Conservation (phyloP, 1,140 invertebrate species). For the Drosophila pallidifrons region DNA sequence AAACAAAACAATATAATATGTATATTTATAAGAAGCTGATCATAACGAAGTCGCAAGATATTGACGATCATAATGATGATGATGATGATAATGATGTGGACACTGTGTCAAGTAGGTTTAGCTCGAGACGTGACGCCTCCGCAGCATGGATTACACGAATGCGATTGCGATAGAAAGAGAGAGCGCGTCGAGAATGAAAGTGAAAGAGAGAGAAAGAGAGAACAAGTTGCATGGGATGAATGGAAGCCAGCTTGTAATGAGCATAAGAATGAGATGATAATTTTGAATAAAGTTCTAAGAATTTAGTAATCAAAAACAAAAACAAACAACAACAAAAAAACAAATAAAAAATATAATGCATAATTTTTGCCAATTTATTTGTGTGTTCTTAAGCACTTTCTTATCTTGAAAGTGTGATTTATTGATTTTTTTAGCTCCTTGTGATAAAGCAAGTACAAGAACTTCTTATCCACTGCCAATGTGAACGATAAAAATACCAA, state of each 20-base stretch:
- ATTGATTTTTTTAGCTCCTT: neutral
- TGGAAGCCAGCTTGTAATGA: slow-evolving; percentile 48
- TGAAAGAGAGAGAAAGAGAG: neutral
- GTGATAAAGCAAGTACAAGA: neutral
- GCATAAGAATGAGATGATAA: slow-evolving; percentile 63
- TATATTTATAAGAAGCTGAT: slow-evolving; percentile 49
- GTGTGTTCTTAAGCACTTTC: neutral
- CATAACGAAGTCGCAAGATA: slow-evolving; percentile 1
- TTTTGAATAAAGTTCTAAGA: slow-evolving; percentile 84
- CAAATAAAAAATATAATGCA: slow-evolving; percentile 69
- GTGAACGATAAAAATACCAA: neutral
- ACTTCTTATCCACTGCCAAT: neutral
- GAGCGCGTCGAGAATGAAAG: slow-evolving; percentile 1
- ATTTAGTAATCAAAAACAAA: slow-evolving; percentile 82
- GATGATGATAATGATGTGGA: slow-evolving; percentile 24
- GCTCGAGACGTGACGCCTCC: slow-evolving; percentile 16
- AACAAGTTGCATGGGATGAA: slow-evolving; percentile 17
- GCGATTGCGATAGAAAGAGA: neutral
- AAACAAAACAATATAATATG: slow-evolving; percentile 60
- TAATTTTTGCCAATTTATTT: slow-evolving; percentile 31
- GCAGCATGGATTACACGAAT: neutral
- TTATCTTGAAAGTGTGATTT: neutral
- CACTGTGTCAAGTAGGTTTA: slow-evolving; percentile 38
- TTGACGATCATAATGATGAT: neutral
- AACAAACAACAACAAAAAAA: no score